These are phyloP conservation scores for Anguilla marmorata DNA, from an alignment of 2,797 vertebrate genomes.

Conservation along the genomic window DNA sequence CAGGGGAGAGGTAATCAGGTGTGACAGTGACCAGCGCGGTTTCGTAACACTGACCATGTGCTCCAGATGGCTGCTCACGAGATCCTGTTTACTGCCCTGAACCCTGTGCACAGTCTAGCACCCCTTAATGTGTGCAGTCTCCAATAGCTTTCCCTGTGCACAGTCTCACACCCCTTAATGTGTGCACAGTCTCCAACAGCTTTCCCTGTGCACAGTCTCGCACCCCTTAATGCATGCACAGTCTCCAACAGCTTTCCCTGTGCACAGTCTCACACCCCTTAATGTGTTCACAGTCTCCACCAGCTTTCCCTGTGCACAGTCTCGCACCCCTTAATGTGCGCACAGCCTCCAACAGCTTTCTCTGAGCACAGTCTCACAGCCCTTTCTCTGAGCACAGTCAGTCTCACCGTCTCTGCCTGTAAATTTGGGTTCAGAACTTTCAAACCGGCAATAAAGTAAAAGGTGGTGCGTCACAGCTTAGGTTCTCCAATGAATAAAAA, in stretches of 20 bases:
- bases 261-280: neutral
- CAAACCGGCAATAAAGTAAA: neutral
- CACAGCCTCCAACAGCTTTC: neutral
- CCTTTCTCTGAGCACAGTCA: neutral
- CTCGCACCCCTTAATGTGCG: too few species aligned
- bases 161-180: too few species aligned
- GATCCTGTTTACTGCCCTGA: neutral
- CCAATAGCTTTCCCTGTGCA: neutral
- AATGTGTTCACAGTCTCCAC: neutral
- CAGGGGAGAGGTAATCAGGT: slow-evolving; percentile 17
- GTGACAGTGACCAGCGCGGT: slow-evolving; percentile 6
- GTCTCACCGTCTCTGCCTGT: neutral
- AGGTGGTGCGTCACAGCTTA: neutral
- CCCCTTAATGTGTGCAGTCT: neutral
- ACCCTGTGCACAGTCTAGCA: neutral
- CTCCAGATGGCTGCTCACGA: slow-evolving; percentile 6
- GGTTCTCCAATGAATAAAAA: neutral
- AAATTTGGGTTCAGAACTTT: neutral
- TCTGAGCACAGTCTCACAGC: neutral
- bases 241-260: neutral
- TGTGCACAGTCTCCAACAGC: neutral
- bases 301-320: neutral
- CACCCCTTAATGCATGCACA: neutral
- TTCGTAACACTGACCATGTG: neutral
- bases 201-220: neutral